Percentiles rank a stretch among this genome's conserved stretches.
Conservation (phyloP, 2,888 invertebrate genomes). For the Drosophila barbarae region DNA sequence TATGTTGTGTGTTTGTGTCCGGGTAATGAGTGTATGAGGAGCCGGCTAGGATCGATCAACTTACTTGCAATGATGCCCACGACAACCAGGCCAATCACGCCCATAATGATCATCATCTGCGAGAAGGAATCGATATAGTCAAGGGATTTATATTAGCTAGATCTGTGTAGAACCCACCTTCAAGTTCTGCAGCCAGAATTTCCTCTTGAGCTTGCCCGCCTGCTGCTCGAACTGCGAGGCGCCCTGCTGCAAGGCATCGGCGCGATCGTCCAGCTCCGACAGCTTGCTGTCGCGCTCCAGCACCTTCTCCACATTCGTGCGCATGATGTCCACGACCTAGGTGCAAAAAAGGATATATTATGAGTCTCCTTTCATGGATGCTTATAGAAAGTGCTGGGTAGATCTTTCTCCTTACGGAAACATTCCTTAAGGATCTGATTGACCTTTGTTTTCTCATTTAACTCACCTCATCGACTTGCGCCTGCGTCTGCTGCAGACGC, state of each 20-base stretch:
- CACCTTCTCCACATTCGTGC: conserved; percentile 97
- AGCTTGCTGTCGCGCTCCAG: conserved; percentile 96
- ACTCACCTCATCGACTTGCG: conserved; percentile 88
- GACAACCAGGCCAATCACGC: conserved; percentile 89
- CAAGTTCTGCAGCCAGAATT: conserved; percentile 98
- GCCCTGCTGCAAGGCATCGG: conserved; percentile 95
- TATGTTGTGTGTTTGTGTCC: conserved; percentile 16
- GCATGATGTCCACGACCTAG: conserved; percentile 95
- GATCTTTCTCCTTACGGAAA: neutral
- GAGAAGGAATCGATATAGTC: no score
- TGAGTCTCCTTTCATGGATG: neutral
- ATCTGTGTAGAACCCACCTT: conserved; percentile 80
- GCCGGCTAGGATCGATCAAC: conserved; percentile 76
- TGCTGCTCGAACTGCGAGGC: conserved; percentile 98
- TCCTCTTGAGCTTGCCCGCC: conserved; percentile 97
- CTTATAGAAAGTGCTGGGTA: neutral
- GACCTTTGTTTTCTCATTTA: no score
- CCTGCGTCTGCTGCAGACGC: conserved; percentile 90
- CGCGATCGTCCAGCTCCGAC: conserved; percentile 96
- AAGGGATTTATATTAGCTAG: neutral
- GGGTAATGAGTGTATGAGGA: conserved; percentile 21
- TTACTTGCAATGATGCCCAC: conserved; percentile 94
- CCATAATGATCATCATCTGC: conserved; percentile 95
- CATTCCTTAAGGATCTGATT: neutral
- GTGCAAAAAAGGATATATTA: neutral